These are phyloP conservation scores for Caracal caracal DNA, from an alignment of 2,113 vertebrate species.

Conservation along the genomic window DNA sequence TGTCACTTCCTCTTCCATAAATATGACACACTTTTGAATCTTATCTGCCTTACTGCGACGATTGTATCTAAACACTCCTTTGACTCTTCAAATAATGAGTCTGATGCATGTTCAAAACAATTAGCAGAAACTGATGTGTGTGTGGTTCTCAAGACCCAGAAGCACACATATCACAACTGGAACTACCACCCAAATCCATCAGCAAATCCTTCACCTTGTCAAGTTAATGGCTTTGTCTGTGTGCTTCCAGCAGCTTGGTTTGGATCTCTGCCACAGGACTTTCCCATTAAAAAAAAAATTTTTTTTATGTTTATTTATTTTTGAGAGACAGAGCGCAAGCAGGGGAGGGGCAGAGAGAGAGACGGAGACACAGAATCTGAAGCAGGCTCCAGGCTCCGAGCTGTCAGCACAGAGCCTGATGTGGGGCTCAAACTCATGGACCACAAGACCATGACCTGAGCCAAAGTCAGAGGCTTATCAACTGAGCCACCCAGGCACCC, in stretches of 20 bases:
- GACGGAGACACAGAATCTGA: too few relatives aligned
- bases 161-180: background rate
- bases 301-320: too few relatives aligned
- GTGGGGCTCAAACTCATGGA: too few relatives aligned
- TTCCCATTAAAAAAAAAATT: background rate
- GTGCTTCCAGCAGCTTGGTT: background rate
- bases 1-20: background rate
- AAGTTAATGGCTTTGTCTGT: background rate
- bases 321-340: too few relatives aligned
- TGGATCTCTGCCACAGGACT: background rate
- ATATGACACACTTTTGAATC: constrained; percentile 1
- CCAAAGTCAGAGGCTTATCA: too few relatives aligned
- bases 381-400: too few relatives aligned
- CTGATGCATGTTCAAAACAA: background rate
- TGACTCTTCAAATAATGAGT: background rate
- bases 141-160: background rate
- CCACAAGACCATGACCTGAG: too few relatives aligned
- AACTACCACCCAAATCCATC: background rate
- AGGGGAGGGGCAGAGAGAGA: too few relatives aligned
- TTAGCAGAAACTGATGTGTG: background rate
- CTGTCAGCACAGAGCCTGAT: too few relatives aligned
- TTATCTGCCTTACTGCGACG: background rate
- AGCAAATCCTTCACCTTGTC: background rate
- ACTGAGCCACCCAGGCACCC: too few relatives aligned
- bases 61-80: background rate